A percentile compares a stretch with the other conserved stretches of the same genome.
These are phyloP conservation scores for Clangula hyemalis DNA, from an alignment of 2,797 vertebrate genomes.

Conservation along the genomic window DNA sequence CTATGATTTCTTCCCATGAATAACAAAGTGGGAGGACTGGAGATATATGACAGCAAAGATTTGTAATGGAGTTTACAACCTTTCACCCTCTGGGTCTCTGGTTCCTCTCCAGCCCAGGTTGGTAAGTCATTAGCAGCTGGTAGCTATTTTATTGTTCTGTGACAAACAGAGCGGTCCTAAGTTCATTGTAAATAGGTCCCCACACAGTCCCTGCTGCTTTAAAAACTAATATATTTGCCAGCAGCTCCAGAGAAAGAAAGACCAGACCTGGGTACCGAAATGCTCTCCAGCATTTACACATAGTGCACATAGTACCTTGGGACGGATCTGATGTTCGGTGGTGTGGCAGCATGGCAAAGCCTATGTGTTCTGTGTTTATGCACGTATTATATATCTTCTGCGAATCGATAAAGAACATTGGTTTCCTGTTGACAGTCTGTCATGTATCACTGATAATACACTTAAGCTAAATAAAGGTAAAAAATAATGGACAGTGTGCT, in stretches of 20 bases:
- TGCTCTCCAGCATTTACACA: background rate
- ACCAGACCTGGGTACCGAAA: background rate
- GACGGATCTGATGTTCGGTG: background rate
- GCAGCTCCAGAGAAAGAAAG: background rate
- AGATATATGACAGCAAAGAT: fast-evolving
- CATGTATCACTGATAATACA: slow-evolving; percentile 47
- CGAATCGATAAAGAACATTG: background rate
- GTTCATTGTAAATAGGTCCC: background rate
- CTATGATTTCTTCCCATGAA: background rate
- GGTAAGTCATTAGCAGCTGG: background rate
- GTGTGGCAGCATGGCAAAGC: background rate
- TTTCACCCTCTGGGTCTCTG: background rate
- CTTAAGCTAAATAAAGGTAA: slow-evolving; percentile 40
- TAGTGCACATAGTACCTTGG: fast-evolving
- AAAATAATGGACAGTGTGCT: slow-evolving; percentile 15
- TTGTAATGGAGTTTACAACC: slow-evolving; percentile 1
- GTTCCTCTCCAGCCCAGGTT: background rate
- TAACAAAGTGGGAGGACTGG: background rate
- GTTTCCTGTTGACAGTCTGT: slow-evolving; percentile 49
- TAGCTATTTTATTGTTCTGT: background rate
- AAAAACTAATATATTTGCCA: background rate
- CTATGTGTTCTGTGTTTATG: background rate
- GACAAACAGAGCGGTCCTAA: background rate
- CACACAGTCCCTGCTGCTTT: background rate
- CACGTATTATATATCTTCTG: background rate